A percentile compares a stretch with the other conserved stretches of the same genome.
phyloP scores from a whole-genome alignment of 2,113 vertebrate genomes.

The Thalassoma bifasciatum region DNA sequence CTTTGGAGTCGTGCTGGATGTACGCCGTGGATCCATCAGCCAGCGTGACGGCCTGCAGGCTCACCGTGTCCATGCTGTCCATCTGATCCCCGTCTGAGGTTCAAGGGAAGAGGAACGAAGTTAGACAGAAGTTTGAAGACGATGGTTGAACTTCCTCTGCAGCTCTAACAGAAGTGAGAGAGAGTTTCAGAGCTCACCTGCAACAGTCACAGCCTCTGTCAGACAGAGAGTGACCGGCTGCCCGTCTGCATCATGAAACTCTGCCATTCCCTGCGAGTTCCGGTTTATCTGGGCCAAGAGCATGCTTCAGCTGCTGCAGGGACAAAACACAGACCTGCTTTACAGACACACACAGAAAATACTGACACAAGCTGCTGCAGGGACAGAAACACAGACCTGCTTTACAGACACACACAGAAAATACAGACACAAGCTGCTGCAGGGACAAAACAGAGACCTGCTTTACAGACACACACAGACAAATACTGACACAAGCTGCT shows the following conservation, averaged over 20 bases:
- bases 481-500: no score
- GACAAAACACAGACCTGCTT: no score
- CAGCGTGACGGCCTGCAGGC: constrained; percentile 96
- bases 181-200: constrained; percentile 83
- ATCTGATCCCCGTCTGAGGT: constrained; percentile 93
- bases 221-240: constrained; percentile 97
- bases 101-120: background rate
- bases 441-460: no score
- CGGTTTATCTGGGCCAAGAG: constrained; percentile 98
- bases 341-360: background rate
- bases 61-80: constrained; percentile 96
- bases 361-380: no score
- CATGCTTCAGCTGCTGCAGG: constrained; percentile 88
- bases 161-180: background rate
- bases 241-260: constrained; percentile 95
- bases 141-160: no score
- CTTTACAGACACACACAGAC: no score
- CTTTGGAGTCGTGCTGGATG: constrained; percentile 95
- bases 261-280: constrained; percentile 96
- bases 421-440: no score
- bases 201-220: constrained; percentile 94
- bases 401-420: no score
- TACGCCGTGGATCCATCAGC: constrained; percentile 97
- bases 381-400: background rate
- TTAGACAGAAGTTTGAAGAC: background rate